phyloP scores from a whole-genome alignment of 2,113 vertebrate species.

The Anoura caudifer region DNA sequence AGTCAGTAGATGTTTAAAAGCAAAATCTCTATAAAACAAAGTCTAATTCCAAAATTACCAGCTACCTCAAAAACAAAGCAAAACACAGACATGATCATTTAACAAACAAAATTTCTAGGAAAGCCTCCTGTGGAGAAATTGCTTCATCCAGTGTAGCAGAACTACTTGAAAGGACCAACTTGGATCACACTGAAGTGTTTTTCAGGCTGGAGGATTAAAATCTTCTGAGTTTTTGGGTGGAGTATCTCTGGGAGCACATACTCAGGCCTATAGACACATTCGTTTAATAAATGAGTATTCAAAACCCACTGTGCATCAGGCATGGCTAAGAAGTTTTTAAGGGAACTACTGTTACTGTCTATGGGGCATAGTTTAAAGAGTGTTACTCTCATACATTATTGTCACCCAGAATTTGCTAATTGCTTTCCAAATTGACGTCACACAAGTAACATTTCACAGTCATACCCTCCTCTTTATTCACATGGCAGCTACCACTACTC shows the following conservation, averaged over 20 bases:
- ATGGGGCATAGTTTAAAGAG: background rate
- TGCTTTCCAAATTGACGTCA: background rate
- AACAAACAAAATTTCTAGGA: constrained; percentile 66
- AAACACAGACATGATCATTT: constrained; percentile 45
- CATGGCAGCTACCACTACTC: background rate
- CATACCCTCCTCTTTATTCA: background rate
- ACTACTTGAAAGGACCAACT: constrained; percentile 64
- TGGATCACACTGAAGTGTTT: constrained; percentile 12
- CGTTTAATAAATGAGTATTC: background rate
- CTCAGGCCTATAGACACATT: background rate
- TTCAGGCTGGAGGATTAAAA: background rate
- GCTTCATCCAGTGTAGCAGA: constrained; percentile 55
- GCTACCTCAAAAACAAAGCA: constrained; percentile 9
- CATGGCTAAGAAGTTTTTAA: background rate
- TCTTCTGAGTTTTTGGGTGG: background rate
- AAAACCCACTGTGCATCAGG: background rate
- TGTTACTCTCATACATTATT: background rate
- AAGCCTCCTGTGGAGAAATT: constrained; percentile 58
- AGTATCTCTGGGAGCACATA: background rate
- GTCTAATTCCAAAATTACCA: constrained; percentile 68
- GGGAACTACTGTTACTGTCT: background rate
- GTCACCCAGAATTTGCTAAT: background rate
- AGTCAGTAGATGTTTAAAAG: constrained; percentile 65
- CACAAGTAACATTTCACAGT: background rate
- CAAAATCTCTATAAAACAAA: constrained; percentile 73